Conservation (phyloP, 2,113 vertebrate genomes). For the Dolichotis patagonum region DNA sequence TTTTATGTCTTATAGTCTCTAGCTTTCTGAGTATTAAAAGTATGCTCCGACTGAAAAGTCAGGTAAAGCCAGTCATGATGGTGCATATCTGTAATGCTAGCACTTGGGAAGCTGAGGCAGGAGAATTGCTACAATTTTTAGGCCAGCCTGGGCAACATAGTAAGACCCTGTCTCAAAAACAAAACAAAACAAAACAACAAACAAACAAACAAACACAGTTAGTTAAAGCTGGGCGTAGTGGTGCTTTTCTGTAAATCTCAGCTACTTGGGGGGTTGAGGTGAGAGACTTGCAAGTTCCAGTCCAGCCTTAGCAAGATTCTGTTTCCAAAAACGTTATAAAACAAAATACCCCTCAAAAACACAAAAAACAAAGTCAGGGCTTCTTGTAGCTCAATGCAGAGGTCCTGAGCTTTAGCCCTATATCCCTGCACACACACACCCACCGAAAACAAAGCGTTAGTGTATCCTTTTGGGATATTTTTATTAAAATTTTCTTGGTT, state of each 20-base stretch:
- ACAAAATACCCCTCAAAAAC: background rate
- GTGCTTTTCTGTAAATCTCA: background rate
- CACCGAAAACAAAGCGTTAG: background rate
- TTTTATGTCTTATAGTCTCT: constrained; percentile 45
- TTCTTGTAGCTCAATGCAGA: background rate
- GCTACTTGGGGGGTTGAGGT: no score
- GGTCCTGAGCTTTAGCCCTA: background rate
- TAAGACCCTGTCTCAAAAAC: background rate
- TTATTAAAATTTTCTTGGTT: constrained; percentile 1
- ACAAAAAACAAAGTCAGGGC: background rate
- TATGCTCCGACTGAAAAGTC: background rate
- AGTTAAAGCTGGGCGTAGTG: no score
- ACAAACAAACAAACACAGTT: background rate
- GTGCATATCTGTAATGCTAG: background rate
- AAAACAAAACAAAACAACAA: background rate
- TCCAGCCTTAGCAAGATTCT: no score
- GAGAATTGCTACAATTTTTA: no score
- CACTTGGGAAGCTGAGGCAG: background rate
- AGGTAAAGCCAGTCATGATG: background rate
- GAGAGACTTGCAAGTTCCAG: no score
- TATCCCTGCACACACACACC: no score
- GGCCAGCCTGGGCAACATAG: background rate
- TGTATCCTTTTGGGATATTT: background rate
- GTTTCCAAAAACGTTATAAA: background rate
- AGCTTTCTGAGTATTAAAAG: constrained; percentile 55